Evolutionary conservation across 2,797 vertebrate species (phyloP), one percentile per base, ranked within the genome.

Genomic region (Zalophus californianus): DNA sequence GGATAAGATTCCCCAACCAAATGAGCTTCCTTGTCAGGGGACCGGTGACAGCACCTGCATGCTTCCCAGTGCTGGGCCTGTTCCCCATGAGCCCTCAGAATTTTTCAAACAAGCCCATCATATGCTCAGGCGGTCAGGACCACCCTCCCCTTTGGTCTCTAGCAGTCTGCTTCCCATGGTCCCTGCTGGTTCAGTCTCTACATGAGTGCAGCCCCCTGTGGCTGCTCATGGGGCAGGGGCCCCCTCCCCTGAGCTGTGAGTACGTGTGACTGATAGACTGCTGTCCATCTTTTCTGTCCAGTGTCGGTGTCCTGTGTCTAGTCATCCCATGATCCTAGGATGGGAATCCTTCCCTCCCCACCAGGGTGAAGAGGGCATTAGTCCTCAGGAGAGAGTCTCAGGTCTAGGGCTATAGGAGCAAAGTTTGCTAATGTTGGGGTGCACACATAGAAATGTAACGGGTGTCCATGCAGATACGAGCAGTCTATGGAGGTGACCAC

Each of bases 371-470:
- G 72, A 16, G 41, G 41, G 41, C 11, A 23, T 44, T 2, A 4
- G 50, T 18, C 15, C 4, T 52, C 79, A 35, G 20, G 21, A 16
- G 77, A 6, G 75, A 7, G 3, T 0, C 3, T 0, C 3, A 0
- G 2, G 5, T 1, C 4, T n/a, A 56, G 2, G 0, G 5, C 52
- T 18, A 35, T 0, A 4, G 35, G 23, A 8, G 44, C 73, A 29
- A 35, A 56, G 50, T 10, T 27, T 50, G 1, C 8, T 2, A 44
- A 27, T 7, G 60, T 7, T 4, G 50, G 70, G 12, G 13, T 5
- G 41, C 4, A 9, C 20, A 15, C n/a, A 4, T 2, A 1, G 84
- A 23, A 15, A 58, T 5, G 32, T 5, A 6, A 9, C 4, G 0
- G 38, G 52, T 11, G 2, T 56, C 58, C 4, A 12, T 1, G 14